Evolutionary conservation across 2,888 invertebrate genomes (phyloP).

Genomic region (Caradrina clavipalpis): DNA sequence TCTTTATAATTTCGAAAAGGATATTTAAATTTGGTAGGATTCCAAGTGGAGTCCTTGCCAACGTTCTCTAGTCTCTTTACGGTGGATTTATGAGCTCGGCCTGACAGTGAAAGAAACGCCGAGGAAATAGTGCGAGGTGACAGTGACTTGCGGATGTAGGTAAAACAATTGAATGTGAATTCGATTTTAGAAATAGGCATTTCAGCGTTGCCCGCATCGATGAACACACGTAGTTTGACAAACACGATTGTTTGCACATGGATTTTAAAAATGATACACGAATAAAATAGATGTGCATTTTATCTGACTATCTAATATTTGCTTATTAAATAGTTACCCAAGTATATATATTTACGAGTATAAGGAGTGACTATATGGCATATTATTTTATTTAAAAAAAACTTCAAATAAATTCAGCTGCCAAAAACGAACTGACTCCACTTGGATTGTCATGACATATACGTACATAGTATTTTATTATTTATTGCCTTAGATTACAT

Average conservation of each 20-base stretch:
- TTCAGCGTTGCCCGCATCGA: conserved; percentile 51
- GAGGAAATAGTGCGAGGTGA: conserved; percentile 54
- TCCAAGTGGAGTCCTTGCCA: conserved; percentile 84
- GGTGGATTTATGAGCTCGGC: conserved; percentile 80
- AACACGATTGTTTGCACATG: conserved; percentile 25
- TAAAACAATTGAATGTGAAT: conserved; percentile 59
- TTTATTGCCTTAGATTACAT: no score
- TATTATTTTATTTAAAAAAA: not conserved
- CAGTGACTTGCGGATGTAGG: conserved; percentile 59
- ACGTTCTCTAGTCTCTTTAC: conserved; percentile 76
- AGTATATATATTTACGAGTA: not conserved
- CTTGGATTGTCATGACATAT: no score
- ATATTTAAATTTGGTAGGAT: conserved; percentile 86
- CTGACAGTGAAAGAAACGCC: conserved; percentile 66
- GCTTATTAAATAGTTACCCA: conserved; percentile 2
- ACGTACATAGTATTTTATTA: no score
- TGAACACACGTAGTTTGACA: conserved; percentile 47
- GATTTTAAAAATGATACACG: conserved; percentile 17
- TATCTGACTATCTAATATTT: not conserved
- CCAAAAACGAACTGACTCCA: not conserved
- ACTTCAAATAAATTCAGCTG: not conserved
- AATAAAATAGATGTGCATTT: not conserved
- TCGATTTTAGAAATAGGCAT: conserved; percentile 60
- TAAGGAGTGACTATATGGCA: not conserved
- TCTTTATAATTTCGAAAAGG: conserved; percentile 81